Base-by-base conservation (phyloP, 2,888 invertebrate species). In the Gymnosoma rotundatum region DNA sequence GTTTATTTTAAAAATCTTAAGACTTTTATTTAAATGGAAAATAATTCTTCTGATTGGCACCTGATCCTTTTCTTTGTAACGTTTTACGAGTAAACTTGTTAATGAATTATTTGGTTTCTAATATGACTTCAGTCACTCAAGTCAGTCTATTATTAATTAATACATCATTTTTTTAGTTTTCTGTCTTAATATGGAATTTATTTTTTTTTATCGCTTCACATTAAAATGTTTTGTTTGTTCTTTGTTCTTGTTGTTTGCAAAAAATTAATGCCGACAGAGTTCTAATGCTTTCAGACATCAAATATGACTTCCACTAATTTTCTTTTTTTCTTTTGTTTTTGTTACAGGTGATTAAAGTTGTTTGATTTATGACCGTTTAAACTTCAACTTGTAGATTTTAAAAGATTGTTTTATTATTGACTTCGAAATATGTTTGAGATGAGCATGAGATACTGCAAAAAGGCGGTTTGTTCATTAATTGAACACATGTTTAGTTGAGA, bases 301-400 rank as follows among this genome's bases (percentile, higher is more conserved):
- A 69, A 79, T 50, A 58, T 79, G 78, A 79, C 64, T 72, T 79
- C 58, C 58, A 66, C 38, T 50, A 58, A 61, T 32, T 52, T 52
- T n/a, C n/a, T n/a, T 52, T 52, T 50, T 45, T 70, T 45, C 20
- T 36, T 61, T 78, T 63, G 14, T 48, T 73, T 63, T 50, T 54
- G 61, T 75, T 74, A 48, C 80, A 81, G 74, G 80, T 81, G 80
- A 81, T 81, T 81, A 81, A 81, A 74, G 63, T 48, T 81, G 25
- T 81, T 74, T 81, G 80, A 81, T 81, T 81, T 81, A 81, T 74
- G 80, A 69, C 21, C 74, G 56, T 69, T 75, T 81, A 81, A 73
- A 74, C 67, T 66, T 69, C 42, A 81, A 81, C 36, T 69, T 74
- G 80, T 63, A 81, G 74, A 74, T 69, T 74, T 74, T 36, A 54